These are phyloP conservation scores for Spodoptera exigua DNA, from an alignment of 2,888 invertebrate species.

Conservation along the genomic window DNA sequence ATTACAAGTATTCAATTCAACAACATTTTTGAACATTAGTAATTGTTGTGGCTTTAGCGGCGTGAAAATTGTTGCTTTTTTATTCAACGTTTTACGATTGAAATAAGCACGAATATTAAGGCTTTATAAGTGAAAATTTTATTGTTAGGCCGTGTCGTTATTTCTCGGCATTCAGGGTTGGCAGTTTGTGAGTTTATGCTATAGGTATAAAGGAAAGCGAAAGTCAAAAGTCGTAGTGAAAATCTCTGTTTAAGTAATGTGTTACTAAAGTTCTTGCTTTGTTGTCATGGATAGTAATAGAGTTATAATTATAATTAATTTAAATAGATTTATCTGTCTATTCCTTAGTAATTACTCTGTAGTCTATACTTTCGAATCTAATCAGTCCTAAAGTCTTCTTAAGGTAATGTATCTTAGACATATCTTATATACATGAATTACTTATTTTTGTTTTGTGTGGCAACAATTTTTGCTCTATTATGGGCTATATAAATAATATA, in stretches of 20 bases:
- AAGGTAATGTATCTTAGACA: too few relatives aligned
- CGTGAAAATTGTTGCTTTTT: conserved; percentile 65
- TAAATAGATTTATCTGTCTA: background rate
- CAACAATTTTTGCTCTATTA: too few relatives aligned
- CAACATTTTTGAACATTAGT: conserved; percentile 58
- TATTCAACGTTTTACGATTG: conserved; percentile 61
- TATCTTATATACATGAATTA: too few relatives aligned
- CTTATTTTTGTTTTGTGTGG: too few relatives aligned
- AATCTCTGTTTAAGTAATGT: too few relatives aligned
- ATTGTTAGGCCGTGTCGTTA: conserved; percentile 58
- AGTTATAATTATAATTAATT: background rate
- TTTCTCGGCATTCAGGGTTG: conserved; percentile 45
- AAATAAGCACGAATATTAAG: conserved; percentile 59
- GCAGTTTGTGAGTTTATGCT: conserved; percentile 37
- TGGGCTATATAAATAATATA: too few relatives aligned
- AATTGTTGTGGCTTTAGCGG: conserved; percentile 48
- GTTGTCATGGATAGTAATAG: too few relatives aligned
- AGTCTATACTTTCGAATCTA: too few relatives aligned
- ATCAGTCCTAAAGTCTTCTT: too few relatives aligned
- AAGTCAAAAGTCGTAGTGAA: background rate
- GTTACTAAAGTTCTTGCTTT: too few relatives aligned
- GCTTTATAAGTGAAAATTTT: conserved; percentile 59
- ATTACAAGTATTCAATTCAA: conserved; percentile 55
- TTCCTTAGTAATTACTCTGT: too few relatives aligned
- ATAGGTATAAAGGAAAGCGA: conserved; percentile 6